These are phyloP conservation scores for Mercenaria mercenaria DNA, from an alignment of 1,140 invertebrate species.

Conservation along the genomic window DNA sequence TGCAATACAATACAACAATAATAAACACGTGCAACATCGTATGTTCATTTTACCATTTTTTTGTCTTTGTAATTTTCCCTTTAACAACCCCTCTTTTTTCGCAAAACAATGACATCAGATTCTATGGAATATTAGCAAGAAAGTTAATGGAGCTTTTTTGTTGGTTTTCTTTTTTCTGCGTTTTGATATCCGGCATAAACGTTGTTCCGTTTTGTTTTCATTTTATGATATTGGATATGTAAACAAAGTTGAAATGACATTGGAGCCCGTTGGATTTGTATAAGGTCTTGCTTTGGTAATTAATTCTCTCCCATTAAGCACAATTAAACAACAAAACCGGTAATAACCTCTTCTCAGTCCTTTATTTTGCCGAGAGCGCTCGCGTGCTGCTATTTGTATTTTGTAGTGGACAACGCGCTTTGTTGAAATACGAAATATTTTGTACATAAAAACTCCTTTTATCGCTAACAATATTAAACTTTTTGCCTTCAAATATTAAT, in stretches of 20 bases:
- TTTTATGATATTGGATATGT: constrained; percentile 15
- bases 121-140: too few species aligned
- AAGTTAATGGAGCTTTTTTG: too few species aligned
- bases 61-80: too few species aligned
- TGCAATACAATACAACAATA: too few species aligned
- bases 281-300: constrained; percentile 27
- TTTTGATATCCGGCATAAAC: background rate
- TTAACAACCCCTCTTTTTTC: too few species aligned
- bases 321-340: constrained; percentile 23
- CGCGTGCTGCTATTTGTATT: constrained; percentile 24
- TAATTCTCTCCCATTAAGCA: constrained; percentile 12
- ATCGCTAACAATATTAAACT: constrained; percentile 14
- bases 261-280: constrained; percentile 31
- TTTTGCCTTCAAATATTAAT: constrained; percentile 41
- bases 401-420: constrained; percentile 16
- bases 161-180: background rate
- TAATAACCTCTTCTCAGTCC: background rate
- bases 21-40: too few species aligned
- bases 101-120: too few species aligned
- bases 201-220: background rate
- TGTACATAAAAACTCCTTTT: constrained; percentile 33
- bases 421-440: constrained; percentile 20
- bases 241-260: constrained; percentile 40
- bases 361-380: constrained; percentile 3
- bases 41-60: too few species aligned